A percentile compares a stretch with the other conserved stretches of the same genome.
phyloP scores from a whole-genome alignment of 2,888 invertebrate genomes.

The Caenorhabditis drosophilae region DNA sequence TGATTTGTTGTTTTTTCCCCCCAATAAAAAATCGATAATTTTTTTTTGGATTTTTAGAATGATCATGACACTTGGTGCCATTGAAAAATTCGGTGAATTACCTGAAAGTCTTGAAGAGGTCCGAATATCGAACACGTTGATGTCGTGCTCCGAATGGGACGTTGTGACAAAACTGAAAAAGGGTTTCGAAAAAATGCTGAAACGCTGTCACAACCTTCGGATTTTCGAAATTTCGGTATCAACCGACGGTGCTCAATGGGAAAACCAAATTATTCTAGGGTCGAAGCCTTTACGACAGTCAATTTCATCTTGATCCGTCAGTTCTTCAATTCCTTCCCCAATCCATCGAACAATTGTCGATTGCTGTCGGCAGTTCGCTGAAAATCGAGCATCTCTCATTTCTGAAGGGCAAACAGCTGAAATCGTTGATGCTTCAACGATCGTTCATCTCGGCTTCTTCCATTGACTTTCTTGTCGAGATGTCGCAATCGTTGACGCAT shows the following conservation, averaged over 20 bases:
- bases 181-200: conserved; percentile 21
- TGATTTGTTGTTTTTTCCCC: no score
- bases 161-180: conserved; percentile 21
- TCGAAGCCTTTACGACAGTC: conserved; percentile 13
- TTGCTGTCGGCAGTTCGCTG: conserved; percentile 26
- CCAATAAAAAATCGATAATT: no score
- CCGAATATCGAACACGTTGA: conserved; percentile 29
- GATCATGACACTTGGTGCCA: conserved; percentile 11
- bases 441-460: conserved; percentile 26
- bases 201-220: conserved; percentile 12
- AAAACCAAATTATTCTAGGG: no score
- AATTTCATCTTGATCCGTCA: conserved; percentile 27
- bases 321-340: conserved; percentile 20
- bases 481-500: conserved; percentile 22
- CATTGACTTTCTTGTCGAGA: conserved; percentile 15
- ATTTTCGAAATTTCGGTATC: conserved; percentile 25
- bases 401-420: conserved; percentile 23
- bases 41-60: conserved; percentile 2
- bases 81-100: conserved; percentile 28
- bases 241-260: no score
- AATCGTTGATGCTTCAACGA: conserved; percentile 23
- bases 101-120: conserved; percentile 25
- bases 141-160: conserved; percentile 32
- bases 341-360: conserved; percentile 23
- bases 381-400: conserved; percentile 24